Conservation (phyloP, 2,797 vertebrate species). For the Galagoides demidoff region DNA sequence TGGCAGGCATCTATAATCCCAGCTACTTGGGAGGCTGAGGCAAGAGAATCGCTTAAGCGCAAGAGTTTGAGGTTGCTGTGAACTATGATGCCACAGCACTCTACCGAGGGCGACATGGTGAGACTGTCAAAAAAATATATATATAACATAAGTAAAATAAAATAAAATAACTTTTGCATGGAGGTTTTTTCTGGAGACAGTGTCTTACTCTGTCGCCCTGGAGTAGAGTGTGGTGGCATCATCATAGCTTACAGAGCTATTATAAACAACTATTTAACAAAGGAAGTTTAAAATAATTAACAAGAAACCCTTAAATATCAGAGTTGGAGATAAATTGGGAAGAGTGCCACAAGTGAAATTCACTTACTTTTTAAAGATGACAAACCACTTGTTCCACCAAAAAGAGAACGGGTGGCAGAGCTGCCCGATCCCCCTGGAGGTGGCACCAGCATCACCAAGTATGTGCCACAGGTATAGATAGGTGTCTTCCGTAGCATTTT, state of each 20-base stretch:
- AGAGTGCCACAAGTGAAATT: conserved; percentile 16
- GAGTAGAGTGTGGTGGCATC: no score
- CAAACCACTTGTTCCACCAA: conserved; percentile 96
- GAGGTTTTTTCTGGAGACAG: background rate
- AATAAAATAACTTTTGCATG: background rate
- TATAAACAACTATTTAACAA: background rate
- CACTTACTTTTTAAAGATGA: conserved; percentile 98
- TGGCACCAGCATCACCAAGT: conserved; percentile 96
- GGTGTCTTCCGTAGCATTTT: conserved; percentile 97
- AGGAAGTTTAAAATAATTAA: conserved; percentile 38
- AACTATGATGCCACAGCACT: no score
- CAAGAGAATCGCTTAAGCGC: no score
- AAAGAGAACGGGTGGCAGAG: conserved; percentile 98
- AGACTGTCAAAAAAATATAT: no score
- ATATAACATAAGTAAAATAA: no score
- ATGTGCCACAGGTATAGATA: conserved; percentile 98
- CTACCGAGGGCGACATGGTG: no score
- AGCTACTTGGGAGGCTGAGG: no score
- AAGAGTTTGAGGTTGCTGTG: no score
- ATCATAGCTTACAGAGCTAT: background rate
- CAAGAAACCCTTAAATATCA: conserved; percentile 45
- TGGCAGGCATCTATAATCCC: no score
- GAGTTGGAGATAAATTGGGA: background rate
- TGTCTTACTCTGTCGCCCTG: no score
- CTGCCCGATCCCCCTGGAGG: conserved; percentile 97